These are phyloP conservation scores for Lagria hirta DNA, from an alignment of 2,888 invertebrate species.

Conservation along the genomic window DNA sequence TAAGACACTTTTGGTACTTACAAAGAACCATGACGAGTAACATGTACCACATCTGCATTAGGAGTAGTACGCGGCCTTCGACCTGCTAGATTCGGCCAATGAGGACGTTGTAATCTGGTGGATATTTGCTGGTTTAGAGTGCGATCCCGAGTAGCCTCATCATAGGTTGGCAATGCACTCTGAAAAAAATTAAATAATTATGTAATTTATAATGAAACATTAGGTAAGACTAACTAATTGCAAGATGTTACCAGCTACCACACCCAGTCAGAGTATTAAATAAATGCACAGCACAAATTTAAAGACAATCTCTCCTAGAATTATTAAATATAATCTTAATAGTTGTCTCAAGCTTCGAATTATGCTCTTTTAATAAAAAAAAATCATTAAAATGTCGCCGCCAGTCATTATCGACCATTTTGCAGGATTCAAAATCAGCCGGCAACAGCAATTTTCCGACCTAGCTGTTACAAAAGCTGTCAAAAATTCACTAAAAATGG, in stretches of 20 bases:
- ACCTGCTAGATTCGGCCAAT: conserved; percentile 49
- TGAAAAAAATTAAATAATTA: conserved; percentile 29
- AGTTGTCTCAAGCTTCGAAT: no score
- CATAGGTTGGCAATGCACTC: conserved; percentile 56
- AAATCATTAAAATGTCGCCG: no score
- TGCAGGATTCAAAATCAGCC: no score
- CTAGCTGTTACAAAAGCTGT: no score
- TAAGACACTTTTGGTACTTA: conserved; percentile 39
- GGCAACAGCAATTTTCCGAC: no score
- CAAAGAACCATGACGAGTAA: conserved; percentile 52
- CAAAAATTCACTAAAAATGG: no score
- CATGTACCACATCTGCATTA: conserved; percentile 44
- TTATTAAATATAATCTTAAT: no score
- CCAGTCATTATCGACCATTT: no score
- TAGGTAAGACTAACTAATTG: neutral
- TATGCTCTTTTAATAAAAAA: no score
- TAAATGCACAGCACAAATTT: no score
- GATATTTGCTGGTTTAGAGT: conserved; percentile 36
- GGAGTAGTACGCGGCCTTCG: conserved; percentile 43
- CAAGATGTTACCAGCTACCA: neutral
- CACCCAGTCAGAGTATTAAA: no score
- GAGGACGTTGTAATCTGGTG: conserved; percentile 47
- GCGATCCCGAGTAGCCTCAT: conserved; percentile 55
- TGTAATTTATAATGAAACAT: neutral
- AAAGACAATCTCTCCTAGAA: no score